These are phyloP conservation scores for Montipora cactus DNA, from an alignment of 64 coral and sea anemone genomes.

Conservation along the genomic window DNA sequence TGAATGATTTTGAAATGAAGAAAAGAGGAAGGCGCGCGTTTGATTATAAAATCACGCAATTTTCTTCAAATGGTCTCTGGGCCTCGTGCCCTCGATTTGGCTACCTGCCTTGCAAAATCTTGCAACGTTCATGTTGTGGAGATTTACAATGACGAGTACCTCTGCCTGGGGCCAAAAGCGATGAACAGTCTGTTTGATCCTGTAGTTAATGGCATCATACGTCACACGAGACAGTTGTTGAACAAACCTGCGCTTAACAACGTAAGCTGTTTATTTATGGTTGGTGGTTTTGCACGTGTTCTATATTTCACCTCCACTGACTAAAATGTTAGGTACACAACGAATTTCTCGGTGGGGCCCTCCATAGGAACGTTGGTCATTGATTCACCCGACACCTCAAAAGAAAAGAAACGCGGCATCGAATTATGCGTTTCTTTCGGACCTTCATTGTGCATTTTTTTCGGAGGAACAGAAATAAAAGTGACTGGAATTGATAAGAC, in stretches of 20 bases:
- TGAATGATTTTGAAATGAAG: constrained; percentile 60
- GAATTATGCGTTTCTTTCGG: neutral
- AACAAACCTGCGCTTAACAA: neutral
- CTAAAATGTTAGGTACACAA: neutral
- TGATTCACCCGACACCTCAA: constrained; percentile 6
- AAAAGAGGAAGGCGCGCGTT: constrained; percentile 24
- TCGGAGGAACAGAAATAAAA: constrained; percentile 4
- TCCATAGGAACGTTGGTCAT: neutral
- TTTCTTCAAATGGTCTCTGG: neutral
- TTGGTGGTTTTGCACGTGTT: constrained; percentile 38
- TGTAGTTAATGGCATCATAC: neutral
- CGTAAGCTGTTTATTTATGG: constrained; percentile 34
- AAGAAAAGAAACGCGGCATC: constrained; percentile 1
- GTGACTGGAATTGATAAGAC: neutral
- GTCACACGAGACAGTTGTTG: neutral
- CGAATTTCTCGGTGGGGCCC: neutral
- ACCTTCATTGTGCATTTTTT: too few relatives aligned
- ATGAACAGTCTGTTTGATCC: constrained; percentile 14
- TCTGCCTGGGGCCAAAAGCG: neutral
- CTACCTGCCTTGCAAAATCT: too few relatives aligned
- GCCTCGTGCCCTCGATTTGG: too few relatives aligned
- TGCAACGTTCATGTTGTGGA: too few relatives aligned
- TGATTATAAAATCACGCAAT: neutral
- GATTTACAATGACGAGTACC: neutral
- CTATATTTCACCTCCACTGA: neutral